Conservation (phyloP, 2,113 vertebrate genomes). For the Megaceryle maxima region DNA sequence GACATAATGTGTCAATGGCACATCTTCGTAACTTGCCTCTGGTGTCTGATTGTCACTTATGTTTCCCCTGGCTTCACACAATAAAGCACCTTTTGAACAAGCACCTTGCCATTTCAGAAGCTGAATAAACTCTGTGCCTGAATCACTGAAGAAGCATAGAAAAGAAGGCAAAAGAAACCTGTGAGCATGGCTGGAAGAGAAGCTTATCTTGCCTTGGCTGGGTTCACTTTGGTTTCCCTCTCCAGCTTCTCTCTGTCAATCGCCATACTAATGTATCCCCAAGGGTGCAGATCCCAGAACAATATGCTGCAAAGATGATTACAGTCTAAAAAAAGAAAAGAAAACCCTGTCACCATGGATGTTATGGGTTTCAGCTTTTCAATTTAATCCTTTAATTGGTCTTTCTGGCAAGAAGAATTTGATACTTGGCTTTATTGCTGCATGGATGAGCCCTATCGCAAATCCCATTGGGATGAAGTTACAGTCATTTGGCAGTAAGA, state of each 20-base stretch:
- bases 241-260: slow-evolving; percentile 14
- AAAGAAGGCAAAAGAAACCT: not conserved
- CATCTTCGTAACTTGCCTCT: slow-evolving; percentile 1
- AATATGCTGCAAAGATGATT: slow-evolving; percentile 58
- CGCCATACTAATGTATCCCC: not conserved
- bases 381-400: slow-evolving; percentile 70
- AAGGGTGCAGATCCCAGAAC: slow-evolving; percentile 36
- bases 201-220: slow-evolving; percentile 40
- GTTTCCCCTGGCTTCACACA: slow-evolving; percentile 9
- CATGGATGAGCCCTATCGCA: slow-evolving; percentile 26
- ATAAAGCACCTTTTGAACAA: slow-evolving; percentile 38
- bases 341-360: slow-evolving; percentile 39
- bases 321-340: slow-evolving; percentile 54
- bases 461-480: slow-evolving; percentile 49
- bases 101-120: not conserved
- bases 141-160: not conserved
- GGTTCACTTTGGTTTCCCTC: not conserved
- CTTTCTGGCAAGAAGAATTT: slow-evolving; percentile 66
- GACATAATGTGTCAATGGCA: not conserved
- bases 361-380: slow-evolving; percentile 53
- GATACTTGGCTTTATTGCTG: slow-evolving; percentile 45
- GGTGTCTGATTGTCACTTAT: slow-evolving; percentile 3
- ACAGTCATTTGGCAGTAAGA: slow-evolving; percentile 45
- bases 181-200: not conserved
- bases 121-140: not conserved